phyloP scores from a whole-genome alignment of 2,113 vertebrate genomes.

The Suricata suricatta region DNA sequence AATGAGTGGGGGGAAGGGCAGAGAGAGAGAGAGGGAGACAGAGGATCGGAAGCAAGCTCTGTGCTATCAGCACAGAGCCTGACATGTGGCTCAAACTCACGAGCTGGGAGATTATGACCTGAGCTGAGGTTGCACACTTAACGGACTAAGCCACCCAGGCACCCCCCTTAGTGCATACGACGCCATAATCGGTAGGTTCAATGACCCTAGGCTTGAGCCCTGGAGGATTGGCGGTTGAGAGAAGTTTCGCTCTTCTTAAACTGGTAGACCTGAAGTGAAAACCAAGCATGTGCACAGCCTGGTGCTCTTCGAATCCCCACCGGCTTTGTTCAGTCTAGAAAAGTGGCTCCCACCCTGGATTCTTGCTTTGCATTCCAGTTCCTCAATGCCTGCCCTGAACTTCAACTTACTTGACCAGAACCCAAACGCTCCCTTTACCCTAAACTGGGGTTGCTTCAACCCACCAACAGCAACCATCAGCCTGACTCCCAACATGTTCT shows the following conservation, averaged over 20 bases:
- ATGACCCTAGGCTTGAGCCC: background rate
- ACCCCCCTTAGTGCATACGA: background rate
- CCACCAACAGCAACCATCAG: background rate
- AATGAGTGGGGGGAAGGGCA: too few relatives aligned
- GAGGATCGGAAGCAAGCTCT: too few relatives aligned
- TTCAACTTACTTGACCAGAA: background rate
- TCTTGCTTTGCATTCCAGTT: background rate
- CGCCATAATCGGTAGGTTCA: background rate
- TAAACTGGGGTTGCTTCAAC: background rate
- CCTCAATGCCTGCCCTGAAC: background rate
- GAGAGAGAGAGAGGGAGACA: too few relatives aligned
- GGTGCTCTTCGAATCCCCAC: background rate
- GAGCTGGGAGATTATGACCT: too few relatives aligned
- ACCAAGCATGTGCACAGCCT: background rate
- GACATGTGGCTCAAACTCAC: too few relatives aligned
- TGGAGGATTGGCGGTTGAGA: background rate
- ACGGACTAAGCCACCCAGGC: too few relatives aligned
- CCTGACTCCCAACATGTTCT: background rate
- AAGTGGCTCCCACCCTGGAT: background rate
- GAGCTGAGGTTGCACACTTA: too few relatives aligned
- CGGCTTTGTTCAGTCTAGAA: background rate
- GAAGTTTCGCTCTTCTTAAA: slow-evolving; percentile 4
- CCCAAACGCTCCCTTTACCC: background rate
- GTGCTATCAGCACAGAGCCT: too few relatives aligned
- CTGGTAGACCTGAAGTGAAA: background rate